A percentile compares a stretch with the other conserved stretches of the same genome.
phyloP scores from a whole-genome alignment of 2,888 invertebrate genomes.

The Acanthosoma haemorrhoidale region DNA sequence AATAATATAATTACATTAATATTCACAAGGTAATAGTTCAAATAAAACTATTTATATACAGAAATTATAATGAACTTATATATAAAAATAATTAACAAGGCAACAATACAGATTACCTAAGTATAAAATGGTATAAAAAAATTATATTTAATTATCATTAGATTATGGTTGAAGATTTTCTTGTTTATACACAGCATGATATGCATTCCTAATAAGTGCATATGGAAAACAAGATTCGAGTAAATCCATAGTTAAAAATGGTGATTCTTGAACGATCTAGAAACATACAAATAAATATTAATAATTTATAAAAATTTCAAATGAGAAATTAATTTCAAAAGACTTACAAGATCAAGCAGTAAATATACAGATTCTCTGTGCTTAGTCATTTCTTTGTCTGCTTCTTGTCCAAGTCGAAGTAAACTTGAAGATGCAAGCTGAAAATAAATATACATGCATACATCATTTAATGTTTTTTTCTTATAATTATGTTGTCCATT shows the following conservation, averaged over 20 bases:
- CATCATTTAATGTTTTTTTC: too few relatives aligned
- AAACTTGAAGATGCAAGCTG: slow-evolving; percentile 90
- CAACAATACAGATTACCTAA: not conserved
- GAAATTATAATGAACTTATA: too few relatives aligned
- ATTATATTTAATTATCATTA: not conserved
- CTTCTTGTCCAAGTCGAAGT: slow-evolving; percentile 88
- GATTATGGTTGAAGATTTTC: slow-evolving; percentile 55
- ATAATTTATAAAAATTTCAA: too few relatives aligned
- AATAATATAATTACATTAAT: too few relatives aligned
- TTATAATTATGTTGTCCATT: too few relatives aligned
- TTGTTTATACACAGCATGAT: slow-evolving; percentile 90
- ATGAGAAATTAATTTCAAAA: too few relatives aligned
- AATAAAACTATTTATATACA: too few relatives aligned
- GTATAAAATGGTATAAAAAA: not conserved
- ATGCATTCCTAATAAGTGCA: slow-evolving; percentile 93
- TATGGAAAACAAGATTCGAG: slow-evolving; percentile 99
- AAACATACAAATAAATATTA: slow-evolving; percentile 36
- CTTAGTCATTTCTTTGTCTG: slow-evolving; percentile 86
- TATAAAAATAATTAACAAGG: not conserved
- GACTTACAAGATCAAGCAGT: slow-evolving; percentile 68
- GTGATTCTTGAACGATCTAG: slow-evolving; percentile 94
- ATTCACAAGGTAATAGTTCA: too few relatives aligned
- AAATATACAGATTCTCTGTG: slow-evolving; percentile 97
- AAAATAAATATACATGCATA: too few relatives aligned
- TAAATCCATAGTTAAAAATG: slow-evolving; percentile 96